These are phyloP conservation scores for Macrosiphum euphorbiae DNA, from an alignment of 2,888 invertebrate genomes.

Conservation along the genomic window DNA sequence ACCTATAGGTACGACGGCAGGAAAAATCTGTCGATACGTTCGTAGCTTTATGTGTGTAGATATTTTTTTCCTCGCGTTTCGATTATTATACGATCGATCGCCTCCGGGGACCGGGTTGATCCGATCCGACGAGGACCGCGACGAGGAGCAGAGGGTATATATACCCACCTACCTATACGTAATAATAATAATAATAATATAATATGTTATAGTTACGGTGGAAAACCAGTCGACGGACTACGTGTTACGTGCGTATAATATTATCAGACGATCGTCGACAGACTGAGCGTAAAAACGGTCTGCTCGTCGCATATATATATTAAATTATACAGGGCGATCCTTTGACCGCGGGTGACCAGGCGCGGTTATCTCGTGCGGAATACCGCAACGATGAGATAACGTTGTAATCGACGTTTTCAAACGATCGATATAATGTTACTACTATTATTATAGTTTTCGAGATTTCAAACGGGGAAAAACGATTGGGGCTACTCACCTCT, in stretches of 20 bases:
- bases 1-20: not conserved
- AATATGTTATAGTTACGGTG: not conserved
- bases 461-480: not conserved
- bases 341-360: too few relatives aligned
- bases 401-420: too few relatives aligned
- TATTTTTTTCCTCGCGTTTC: conserved; percentile 13
- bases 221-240: conserved; percentile 43
- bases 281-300: not conserved
- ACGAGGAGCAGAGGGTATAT: not conserved
- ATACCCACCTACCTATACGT: not conserved
- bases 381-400: too few relatives aligned
- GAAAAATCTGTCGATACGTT: conserved; percentile 43
- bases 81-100: conserved; percentile 45
- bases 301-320: too few relatives aligned
- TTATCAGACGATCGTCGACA: conserved; percentile 30
- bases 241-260: conserved; percentile 12
- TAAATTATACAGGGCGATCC: too few relatives aligned
- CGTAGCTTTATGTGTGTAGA: not conserved
- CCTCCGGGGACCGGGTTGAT: conserved; percentile 23
- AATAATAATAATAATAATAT: too few relatives aligned
- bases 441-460: not conserved
- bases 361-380: too few relatives aligned
- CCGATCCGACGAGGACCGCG: conserved; percentile 18
- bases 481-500: not conserved
- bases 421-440: not conserved